Base-by-base conservation (phyloP, 2,113 vertebrate species). In the Percina caprodes region DNA sequence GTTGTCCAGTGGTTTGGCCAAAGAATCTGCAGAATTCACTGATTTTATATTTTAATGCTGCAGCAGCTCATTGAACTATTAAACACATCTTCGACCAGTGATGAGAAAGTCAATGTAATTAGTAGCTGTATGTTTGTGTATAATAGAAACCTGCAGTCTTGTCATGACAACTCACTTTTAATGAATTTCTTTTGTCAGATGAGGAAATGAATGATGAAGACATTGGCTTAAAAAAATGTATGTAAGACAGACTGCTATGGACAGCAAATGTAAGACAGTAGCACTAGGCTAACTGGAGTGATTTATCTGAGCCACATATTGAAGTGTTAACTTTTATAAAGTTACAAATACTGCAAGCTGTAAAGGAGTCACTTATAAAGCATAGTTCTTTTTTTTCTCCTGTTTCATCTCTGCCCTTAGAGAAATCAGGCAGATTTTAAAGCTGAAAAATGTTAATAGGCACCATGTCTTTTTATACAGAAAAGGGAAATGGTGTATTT, bases 371-470 rank as follows among this genome's bases (percentile, higher is more conserved):
- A 61, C 51, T 77, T 42, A 69, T 52, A 61, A 66, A 67, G 15
- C 5, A 5, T 39, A 24, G 19, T 63, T 62, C 63, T 58, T 71
- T 72, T 63, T 42, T 69, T 55, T 35, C n/a, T 81, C 77, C 24
- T 70, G 71, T 86, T 88, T 85, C 69, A 86, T 86, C 73, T 55
- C 1, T 6, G 80, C n/a, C 89, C 77, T 68, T n/a, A 59, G 84
- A 87, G 89, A 77, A 83, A 89, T 79, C 82, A 70, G 68, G 15
- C 79, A 13, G 26, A 51, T 75, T 69, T 85, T 67, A 72, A 61
- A 58, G 83, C 65, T 66, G 51, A 71, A 63, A 74, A 51, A 82
- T 77, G 82, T 56, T 72, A 86, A 89, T 75, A 67, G 42, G 23
- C 45, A 60, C 66, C 54, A 77, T 65, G 1, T 55, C 2, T 49